These are phyloP conservation scores for Serranus cabrilla DNA, from an alignment of 2,797 vertebrate species.

Conservation along the genomic window DNA sequence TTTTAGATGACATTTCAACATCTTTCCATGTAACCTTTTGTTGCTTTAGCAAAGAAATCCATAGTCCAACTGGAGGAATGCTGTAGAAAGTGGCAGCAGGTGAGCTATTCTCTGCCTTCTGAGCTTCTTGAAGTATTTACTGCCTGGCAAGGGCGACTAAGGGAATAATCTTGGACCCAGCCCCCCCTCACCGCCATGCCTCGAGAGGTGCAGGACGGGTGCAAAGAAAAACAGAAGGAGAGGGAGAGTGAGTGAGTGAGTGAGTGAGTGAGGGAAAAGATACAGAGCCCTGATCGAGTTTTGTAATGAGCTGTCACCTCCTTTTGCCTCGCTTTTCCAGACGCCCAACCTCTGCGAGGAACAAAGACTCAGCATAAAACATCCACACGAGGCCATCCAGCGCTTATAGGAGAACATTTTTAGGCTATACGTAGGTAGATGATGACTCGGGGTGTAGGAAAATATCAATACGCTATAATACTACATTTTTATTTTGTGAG, in stretches of 20 bases:
- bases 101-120: conserved; percentile 63
- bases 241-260: conserved; percentile 4
- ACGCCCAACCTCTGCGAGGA: conserved; percentile 48
- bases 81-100: conserved; percentile 56
- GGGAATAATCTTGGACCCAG: conserved; percentile 65
- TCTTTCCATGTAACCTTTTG: conserved; percentile 19
- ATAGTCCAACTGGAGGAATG: conserved; percentile 35
- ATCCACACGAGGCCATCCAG: conserved; percentile 6
- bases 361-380: conserved; percentile 16
- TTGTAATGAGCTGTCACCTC: conserved; percentile 71
- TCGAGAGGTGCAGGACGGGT: conserved; percentile 26
- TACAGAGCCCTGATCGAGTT: conserved; percentile 51
- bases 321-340: conserved; percentile 57
- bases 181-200: conserved; percentile 18
- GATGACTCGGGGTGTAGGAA: conserved; percentile 5
- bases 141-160: conserved; percentile 65
- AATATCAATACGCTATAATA: too few species aligned
- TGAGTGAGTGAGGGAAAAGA: conserved; percentile 37
- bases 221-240: conserved; percentile 22
- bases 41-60: conserved; percentile 2
- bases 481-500: too few species aligned
- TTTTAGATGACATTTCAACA: background rate
- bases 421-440: conserved; percentile 11
- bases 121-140: conserved; percentile 75
- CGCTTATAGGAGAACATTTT: background rate